Base-by-base conservation (phyloP, 35 echinoderm and acorn worm genomes). In the Apostichopus japonicus region DNA sequence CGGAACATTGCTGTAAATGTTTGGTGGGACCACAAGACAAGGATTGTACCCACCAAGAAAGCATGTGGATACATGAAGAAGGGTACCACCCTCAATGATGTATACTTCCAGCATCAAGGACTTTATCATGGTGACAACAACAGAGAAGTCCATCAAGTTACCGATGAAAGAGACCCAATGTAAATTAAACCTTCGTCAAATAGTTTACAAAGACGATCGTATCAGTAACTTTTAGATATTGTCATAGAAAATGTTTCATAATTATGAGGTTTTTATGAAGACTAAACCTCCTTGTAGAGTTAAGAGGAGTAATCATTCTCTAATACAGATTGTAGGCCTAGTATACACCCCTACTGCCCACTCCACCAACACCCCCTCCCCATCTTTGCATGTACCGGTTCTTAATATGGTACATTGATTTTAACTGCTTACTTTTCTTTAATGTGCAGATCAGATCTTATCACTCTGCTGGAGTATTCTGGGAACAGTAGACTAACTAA, bases 1-100 rank as follows among this genome's bases (percentile, higher is more conserved):
- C 58, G 92, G 5, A 98, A 95, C 57, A 90, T 98, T 21, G 96
- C 94, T 19, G 94, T 98, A 1, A 98, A 98, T 67, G 58, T 98
- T 24, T 98, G 96, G 96, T 98, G 88, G 87, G 75, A 94, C 21
- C 96, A 98, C 71, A 78, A 63, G 13, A 79, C 88, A 23, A 90
- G 93, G 33, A 91, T 93, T 5, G 57, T 87, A 11, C 94, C 96
- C 6, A 95, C 79, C 15, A 57, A 77, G 54, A 87, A 92, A 24
- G 91, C 90, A 19, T 98, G 96, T 72, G 96, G 96, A 9, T 56
- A 7, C 44, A 61, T 73, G 8, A 75, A 84, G 22, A 73, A 80
- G 19, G 61, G 79, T 44, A 76, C 84, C 19, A 81, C 96, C 61
- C 27, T 98, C 6, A 90, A 94, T 33, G 96, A 95, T 72, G 80